A percentile compares a stretch with the other conserved stretches of the same genome.
These are phyloP conservation scores for Deilephila porcellus DNA, from an alignment of 2,888 invertebrate species.

Conservation along the genomic window DNA sequence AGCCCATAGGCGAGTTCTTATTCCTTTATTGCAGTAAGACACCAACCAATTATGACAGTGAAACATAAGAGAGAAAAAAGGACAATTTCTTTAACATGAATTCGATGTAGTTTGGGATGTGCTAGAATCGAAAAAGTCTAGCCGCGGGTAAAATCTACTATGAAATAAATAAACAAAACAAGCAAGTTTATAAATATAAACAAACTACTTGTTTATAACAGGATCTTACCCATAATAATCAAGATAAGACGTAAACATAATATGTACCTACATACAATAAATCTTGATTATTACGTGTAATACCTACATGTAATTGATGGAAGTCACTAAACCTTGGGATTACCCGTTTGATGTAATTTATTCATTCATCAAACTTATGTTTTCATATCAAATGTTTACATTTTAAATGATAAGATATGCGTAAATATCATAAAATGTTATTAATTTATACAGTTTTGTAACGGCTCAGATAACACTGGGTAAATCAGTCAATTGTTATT, in stretches of 20 bases:
- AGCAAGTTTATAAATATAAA: not conserved
- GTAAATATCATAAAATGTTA: conserved; percentile 6
- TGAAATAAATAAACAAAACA: not conserved
- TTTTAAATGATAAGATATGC: conserved; percentile 39
- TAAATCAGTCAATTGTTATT: not conserved
- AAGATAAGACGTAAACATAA: conserved; percentile 7
- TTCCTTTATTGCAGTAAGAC: too few species aligned
- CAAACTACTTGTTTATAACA: not conserved
- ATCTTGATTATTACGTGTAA: conserved; percentile 10
- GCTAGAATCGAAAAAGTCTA: too few species aligned
- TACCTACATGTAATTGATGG: conserved; percentile 19
- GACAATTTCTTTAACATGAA: too few species aligned
- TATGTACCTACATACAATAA: not conserved
- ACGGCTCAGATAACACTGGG: not conserved
- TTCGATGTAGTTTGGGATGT: too few species aligned
- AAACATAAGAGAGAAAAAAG: too few species aligned
- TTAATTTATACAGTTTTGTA: conserved; percentile 10
- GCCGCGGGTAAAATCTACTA: not conserved
- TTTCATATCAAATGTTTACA: conserved; percentile 41
- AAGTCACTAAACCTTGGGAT: conserved; percentile 17
- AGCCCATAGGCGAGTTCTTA: too few species aligned
- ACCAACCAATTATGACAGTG: too few species aligned
- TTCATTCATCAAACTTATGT: conserved; percentile 8
- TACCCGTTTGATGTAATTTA: conserved; percentile 11
- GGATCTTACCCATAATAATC: not conserved